A percentile compares a stretch with the other conserved stretches of the same genome.
Conservation (phyloP, 2,797 vertebrate genomes). For the Lagorchestes hirsutus region DNA sequence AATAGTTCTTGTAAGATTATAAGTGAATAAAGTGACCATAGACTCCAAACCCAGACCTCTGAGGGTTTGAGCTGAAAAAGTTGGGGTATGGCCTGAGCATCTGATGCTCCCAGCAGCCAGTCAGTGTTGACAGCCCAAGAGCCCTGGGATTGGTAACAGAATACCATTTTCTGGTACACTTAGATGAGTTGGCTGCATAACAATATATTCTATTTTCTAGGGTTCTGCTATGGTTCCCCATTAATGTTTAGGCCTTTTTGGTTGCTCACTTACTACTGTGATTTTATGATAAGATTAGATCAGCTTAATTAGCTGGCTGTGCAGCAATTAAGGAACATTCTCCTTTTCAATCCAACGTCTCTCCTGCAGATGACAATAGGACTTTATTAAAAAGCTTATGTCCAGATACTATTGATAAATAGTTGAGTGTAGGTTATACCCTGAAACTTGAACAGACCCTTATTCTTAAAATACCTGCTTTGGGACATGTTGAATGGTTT, state of each 20-base stretch:
- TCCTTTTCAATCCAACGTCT: neutral
- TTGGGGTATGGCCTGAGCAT: neutral
- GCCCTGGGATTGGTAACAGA: neutral
- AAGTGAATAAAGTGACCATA: slow-evolving; percentile 36
- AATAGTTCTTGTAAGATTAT: slow-evolving; percentile 54
- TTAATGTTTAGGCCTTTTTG: neutral
- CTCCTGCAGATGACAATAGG: neutral
- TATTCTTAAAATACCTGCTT: neutral
- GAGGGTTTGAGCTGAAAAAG: neutral
- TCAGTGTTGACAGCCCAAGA: neutral
- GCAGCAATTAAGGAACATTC: neutral
- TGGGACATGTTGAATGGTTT: neutral
- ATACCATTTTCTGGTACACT: neutral
- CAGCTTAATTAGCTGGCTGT: neutral
- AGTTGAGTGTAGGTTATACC: neutral
- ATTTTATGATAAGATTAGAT: neutral
- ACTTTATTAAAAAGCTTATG: neutral
- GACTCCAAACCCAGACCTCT: neutral
- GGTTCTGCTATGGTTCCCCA: neutral
- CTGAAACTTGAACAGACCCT: neutral
- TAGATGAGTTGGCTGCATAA: neutral
- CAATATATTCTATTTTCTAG: neutral
- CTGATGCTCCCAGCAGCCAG: neutral
- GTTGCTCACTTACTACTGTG: neutral
- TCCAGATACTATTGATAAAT: neutral